These are phyloP conservation scores for Scomberomorus guttatus DNA, from an alignment of 2,797 vertebrate genomes.

Conservation along the genomic window DNA sequence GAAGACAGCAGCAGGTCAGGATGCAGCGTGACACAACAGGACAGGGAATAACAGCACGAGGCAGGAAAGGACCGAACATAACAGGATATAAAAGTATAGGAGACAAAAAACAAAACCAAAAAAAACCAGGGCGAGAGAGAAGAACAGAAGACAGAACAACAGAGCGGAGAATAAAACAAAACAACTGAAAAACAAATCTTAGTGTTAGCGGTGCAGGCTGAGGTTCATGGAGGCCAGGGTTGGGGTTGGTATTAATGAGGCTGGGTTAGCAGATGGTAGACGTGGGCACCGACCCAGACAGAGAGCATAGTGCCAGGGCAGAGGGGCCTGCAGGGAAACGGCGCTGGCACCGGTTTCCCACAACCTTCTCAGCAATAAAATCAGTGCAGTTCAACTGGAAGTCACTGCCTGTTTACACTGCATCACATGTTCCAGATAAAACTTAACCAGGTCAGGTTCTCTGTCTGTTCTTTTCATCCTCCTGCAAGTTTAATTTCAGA, in stretches of 20 bases:
- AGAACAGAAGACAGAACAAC: neutral
- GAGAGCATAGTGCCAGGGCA: constrained; percentile 27
- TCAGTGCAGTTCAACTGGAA: constrained; percentile 50
- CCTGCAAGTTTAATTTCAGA: constrained; percentile 13
- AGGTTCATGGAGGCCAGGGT: constrained; percentile 14
- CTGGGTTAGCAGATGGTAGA: constrained; percentile 72
- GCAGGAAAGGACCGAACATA: neutral
- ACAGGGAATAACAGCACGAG: neutral
- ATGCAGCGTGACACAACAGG: neutral
- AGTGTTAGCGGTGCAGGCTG: neutral
- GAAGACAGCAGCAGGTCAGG: neutral
- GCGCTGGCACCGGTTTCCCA: constrained; percentile 33
- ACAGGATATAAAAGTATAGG: neutral
- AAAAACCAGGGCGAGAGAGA: neutral
- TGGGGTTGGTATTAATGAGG: constrained; percentile 61
- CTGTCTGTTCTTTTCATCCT: neutral
- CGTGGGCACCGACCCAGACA: constrained; percentile 61
- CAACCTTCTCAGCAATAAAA: constrained; percentile 47
- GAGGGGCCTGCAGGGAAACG: constrained; percentile 36
- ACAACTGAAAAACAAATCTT: constrained; percentile 9
- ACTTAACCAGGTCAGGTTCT: constrained; percentile 45
- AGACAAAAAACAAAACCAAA: neutral
- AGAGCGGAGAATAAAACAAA: neutral
- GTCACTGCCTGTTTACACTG: constrained; percentile 34
- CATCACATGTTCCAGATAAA: constrained; percentile 3